Base-by-base conservation (phyloP, 2,888 invertebrate genomes). In the Allophyes oxyacanthae region DNA sequence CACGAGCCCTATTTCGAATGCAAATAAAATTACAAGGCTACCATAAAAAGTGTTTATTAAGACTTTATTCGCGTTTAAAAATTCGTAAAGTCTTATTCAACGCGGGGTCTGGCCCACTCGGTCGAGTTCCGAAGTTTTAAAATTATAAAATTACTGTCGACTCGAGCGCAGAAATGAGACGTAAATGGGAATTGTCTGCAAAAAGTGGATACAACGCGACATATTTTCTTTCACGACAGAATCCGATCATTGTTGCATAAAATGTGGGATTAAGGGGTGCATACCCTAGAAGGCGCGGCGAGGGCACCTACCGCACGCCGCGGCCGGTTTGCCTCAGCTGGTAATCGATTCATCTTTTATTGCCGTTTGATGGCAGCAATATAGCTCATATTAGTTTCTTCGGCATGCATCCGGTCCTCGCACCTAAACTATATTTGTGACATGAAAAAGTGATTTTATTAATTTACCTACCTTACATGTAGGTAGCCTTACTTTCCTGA, bases 41-140 rank as follows among this genome's bases (percentile, higher is more conserved):
- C 87, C 88, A 91, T 93, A 92, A 93, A 92, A 84, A 89, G 85
- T 81, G 81, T 88, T 92, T 92, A 91, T 92, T 90, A 91, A 92
- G 91, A 90, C 90, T 91, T 91, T 91, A 92, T 90, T 84, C 77
- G 83, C 83, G 64, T 90, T 92, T 89, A 89, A 92, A 89, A 90
- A 90, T 92, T 89, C 89, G 87, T 92, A 89, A 92, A 89, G 88
- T 90, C 92, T 92, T 91, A 92, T 87, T 92, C 90, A 91, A 80
- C 78, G 66, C 77, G 64, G 62, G 50, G 50, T 56, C 67, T 79
- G 72, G 84, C 87, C 87, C 88, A 88, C 87, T 84, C 86, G 78
- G 61, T 80, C 75, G 82, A 83, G 84, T 81, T 85, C 78, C 83
- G 78, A 84, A 84, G 89, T 87, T 89, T 92, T 92, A 91, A 92